Conservation (phyloP, 2,888 invertebrate species). For the Ophion costatus region DNA sequence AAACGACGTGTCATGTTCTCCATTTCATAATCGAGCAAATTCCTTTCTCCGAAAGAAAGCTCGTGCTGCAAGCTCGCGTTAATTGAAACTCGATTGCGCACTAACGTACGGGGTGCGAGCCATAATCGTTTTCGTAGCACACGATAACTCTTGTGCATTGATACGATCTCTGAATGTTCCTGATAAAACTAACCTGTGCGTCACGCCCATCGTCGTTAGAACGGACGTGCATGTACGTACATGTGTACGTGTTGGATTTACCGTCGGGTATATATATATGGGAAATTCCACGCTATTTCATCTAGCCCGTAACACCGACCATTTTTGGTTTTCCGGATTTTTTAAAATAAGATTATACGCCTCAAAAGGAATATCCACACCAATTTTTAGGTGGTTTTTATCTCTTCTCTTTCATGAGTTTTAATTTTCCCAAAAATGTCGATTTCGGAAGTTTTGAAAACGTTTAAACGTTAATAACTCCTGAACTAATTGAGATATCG, state of each 20-base stretch:
- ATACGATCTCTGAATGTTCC: constrained; percentile 31
- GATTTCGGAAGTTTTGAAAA: too few species aligned
- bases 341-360: too few species aligned
- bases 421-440: too few species aligned
- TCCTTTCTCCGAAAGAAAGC: neutral
- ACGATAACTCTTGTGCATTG: constrained; percentile 17
- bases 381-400: too few species aligned
- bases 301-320: too few species aligned
- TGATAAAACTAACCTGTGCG: neutral
- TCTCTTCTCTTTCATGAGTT: too few species aligned
- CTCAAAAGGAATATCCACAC: too few species aligned
- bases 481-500: too few species aligned
- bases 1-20: too few species aligned
- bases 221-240: neutral
- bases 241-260: neutral
- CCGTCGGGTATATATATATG: neutral
- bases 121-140: constrained; percentile 13
- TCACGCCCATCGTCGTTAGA: constrained; percentile 23
- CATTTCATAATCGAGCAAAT: neutral
- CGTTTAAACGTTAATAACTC: too few species aligned
- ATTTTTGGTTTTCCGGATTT: too few species aligned
- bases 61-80: neutral
- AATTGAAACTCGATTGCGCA: neutral
- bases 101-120: neutral
- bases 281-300: too few species aligned